Conservation (phyloP, 2,888 invertebrate genomes). For the Lepidocyrtoides sp. region DNA sequence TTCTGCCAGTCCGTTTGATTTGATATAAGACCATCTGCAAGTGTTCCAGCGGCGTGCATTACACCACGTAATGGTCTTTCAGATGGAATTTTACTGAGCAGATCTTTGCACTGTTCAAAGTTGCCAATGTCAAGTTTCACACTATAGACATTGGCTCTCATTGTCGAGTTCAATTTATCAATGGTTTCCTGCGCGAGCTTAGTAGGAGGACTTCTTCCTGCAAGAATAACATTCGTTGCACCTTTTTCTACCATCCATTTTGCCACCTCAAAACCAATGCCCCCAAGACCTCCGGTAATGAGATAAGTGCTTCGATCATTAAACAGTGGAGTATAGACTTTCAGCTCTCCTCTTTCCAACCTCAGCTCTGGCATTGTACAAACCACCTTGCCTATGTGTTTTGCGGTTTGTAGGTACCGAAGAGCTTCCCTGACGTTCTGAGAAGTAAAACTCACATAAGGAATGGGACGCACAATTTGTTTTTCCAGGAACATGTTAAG, state of each 20-base stretch:
- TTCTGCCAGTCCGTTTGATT: slow-evolving; percentile 72
- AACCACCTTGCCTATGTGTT: slow-evolving; percentile 57
- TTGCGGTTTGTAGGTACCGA: too few relatives aligned
- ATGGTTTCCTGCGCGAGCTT: not conserved
- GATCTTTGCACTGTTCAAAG: not conserved
- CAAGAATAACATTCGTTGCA: slow-evolving; percentile 61
- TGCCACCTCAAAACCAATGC: slow-evolving; percentile 70
- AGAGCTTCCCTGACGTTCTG: too few relatives aligned
- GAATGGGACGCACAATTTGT: too few relatives aligned
- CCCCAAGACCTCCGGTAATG: slow-evolving; percentile 71
- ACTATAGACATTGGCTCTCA: not conserved
- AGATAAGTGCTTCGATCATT: slow-evolving; percentile 55
- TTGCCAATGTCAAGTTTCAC: slow-evolving; percentile 28
- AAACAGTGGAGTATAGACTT: too few relatives aligned
- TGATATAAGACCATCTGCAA: slow-evolving; percentile 29
- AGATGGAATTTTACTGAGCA: not conserved
- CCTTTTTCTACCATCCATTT: slow-evolving; percentile 70
- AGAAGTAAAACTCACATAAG: not conserved
- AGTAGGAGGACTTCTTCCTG: slow-evolving; percentile 32
- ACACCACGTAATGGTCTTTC: slow-evolving; percentile 30
- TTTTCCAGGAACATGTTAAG: too few relatives aligned
- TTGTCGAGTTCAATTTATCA: not conserved
- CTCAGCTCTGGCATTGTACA: slow-evolving; percentile 39
- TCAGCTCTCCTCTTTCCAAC: not conserved
- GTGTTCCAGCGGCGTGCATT: slow-evolving; percentile 53